Evolutionary conservation across 2,797 vertebrate species (phyloP), one percentile per base, ranked within the genome.

Genomic region (Scomberomorus guttatus): DNA sequence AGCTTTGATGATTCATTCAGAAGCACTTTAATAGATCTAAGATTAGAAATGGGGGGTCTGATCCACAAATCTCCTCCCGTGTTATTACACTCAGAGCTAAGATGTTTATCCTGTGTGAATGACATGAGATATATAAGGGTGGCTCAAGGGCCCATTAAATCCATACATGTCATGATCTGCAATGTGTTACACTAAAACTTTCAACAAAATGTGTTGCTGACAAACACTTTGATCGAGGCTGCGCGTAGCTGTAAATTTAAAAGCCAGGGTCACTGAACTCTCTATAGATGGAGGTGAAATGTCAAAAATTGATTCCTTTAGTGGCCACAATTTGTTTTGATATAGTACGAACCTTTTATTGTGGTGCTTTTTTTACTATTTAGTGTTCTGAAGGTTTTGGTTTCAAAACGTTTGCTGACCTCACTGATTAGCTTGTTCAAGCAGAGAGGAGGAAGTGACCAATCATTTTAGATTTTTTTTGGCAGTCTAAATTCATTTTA

Each of bases 281-380:
- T 88, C 75, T 59, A 66, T 82, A 86, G 88, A 92, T 92, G 34
- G 92, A 89, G 93, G 94, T 95, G 89, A 95, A 93, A 92, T 94
- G 94, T 95, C 93, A 94, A 91, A 91, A 93, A 94, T 95, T 83
- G 88, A 95, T 95, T 94, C 85, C 82, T 91, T 89, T 90, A 76
- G 84, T 88, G 80, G 87, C 79, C 82, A 87, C 89, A 89, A 88
- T 94, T 92, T 93, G 87, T 92, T 93, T 91, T 91, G 90, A 93
- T 90, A 85, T 75, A 79, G 80, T 76, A 61, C 61, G 76, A 89
- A 80, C 86, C 65, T 82, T 92, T 93, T 90, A 91, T 89, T 86
- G 82, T 80, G 58, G 58, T 37, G 71, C 18, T n/a, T 61, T 77
- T 77, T 77, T 72, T 34, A 55, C 70, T 72, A 39, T 86, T 81